Conservation (phyloP, 2,113 vertebrate genomes). For the Hippocampus mohnikei region DNA sequence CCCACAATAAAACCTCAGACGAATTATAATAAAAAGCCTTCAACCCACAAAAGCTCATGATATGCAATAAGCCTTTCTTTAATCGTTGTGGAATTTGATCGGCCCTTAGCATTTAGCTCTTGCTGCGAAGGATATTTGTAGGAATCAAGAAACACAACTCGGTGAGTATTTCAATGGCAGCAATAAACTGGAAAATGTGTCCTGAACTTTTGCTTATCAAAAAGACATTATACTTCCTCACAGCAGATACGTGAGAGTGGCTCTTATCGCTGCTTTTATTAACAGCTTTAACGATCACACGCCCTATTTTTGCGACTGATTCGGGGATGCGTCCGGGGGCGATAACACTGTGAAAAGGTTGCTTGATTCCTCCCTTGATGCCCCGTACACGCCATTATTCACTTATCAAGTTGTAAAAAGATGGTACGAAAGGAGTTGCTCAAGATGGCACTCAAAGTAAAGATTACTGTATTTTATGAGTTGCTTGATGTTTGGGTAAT, state of each 20-base stretch:
- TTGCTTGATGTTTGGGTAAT: background rate
- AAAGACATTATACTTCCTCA: conserved; percentile 39
- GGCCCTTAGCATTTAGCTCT: conserved; percentile 25
- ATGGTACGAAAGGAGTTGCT: conserved; percentile 27
- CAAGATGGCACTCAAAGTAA: conserved; percentile 34
- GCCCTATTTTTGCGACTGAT: conserved; percentile 26
- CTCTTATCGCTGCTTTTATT: conserved; percentile 54
- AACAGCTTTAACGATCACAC: conserved; percentile 39
- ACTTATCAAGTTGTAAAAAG: conserved; percentile 10
- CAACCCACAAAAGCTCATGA: background rate
- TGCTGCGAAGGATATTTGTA: background rate
- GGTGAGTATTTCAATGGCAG: conserved; percentile 2
- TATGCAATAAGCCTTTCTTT: background rate
- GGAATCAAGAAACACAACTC: background rate
- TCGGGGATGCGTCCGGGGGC: background rate
- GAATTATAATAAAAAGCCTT: background rate
- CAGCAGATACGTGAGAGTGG: conserved; percentile 32
- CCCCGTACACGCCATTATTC: background rate
- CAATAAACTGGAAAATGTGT: conserved; percentile 41
- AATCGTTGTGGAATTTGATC: conserved; percentile 56
- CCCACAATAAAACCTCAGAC: background rate
- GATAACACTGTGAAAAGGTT: conserved; percentile 2
- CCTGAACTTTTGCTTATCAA: conserved; percentile 53
- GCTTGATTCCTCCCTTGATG: background rate
- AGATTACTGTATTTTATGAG: conserved; percentile 45